These are phyloP conservation scores for Natator depressus DNA, from an alignment of 2,113 vertebrate species.

Conservation along the genomic window DNA sequence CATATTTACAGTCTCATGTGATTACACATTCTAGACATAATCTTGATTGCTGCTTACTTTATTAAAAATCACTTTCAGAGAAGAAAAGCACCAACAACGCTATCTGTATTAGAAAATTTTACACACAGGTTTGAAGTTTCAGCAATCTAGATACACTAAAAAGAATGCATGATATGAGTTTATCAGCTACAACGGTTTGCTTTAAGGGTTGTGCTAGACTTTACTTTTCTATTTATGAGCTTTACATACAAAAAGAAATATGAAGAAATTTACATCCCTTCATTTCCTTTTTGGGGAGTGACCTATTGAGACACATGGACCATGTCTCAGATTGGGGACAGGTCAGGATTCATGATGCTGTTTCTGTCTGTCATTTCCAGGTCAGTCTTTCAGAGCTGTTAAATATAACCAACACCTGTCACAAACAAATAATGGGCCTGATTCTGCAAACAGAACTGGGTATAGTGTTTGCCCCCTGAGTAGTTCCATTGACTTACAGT, in stretches of 20 bases:
- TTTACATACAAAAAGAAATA: background rate
- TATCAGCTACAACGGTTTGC: background rate
- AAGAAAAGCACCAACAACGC: background rate
- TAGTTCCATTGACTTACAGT: rapidly evolving
- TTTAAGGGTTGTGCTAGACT: background rate
- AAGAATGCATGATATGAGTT: no score
- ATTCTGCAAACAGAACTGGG: background rate
- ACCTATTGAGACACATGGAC: background rate
- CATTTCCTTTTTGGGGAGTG: background rate
- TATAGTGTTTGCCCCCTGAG: background rate
- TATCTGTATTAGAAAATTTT: background rate
- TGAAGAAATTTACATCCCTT: background rate
- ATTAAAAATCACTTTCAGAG: background rate
- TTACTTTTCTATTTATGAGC: background rate
- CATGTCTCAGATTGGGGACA: background rate
- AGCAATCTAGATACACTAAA: background rate
- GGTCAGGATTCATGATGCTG: background rate
- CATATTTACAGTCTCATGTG: background rate
- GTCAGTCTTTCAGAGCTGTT: background rate
- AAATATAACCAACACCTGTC: background rate
- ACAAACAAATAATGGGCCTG: background rate
- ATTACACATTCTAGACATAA: background rate
- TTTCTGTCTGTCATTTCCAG: background rate
- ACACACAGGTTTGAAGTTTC: background rate
- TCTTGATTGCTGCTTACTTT: background rate